Percentiles rank a stretch among this genome's conserved stretches.
These are phyloP conservation scores for Periphyllus acericola DNA, from an alignment of 2,888 invertebrate species.

Conservation along the genomic window DNA sequence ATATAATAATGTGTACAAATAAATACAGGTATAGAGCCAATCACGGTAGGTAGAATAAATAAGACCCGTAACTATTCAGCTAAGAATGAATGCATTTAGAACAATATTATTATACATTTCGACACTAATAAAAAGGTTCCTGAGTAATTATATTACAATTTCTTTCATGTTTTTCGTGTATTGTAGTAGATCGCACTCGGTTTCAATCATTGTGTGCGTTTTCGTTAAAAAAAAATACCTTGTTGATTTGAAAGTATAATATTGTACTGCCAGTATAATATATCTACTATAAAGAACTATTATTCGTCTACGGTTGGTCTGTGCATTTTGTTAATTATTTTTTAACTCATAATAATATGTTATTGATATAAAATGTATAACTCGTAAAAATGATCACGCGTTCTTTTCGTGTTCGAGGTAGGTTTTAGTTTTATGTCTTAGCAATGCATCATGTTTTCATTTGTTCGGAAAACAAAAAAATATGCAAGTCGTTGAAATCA, in stretches of 20 bases:
- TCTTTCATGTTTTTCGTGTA: conserved; percentile 15
- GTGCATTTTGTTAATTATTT: too few species aligned
- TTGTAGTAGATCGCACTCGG: neutral
- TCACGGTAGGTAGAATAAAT: neutral
- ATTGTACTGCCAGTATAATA: neutral
- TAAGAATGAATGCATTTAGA: conserved; percentile 11
- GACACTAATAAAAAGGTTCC: neutral
- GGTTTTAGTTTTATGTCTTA: too few species aligned
- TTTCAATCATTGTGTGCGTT: neutral
- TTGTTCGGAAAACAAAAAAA: too few species aligned
- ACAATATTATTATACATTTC: conserved; percentile 35
- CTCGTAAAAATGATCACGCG: too few species aligned
- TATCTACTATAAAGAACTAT: neutral
- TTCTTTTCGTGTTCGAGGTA: too few species aligned
- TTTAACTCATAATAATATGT: too few species aligned
- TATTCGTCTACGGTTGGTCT: too few species aligned
- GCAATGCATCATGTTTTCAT: too few species aligned
- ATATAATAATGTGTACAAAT: conserved; percentile 29
- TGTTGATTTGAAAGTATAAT: conserved; percentile 16
- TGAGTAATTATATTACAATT: conserved; percentile 16
- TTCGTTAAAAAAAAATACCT: neutral
- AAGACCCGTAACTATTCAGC: neutral
- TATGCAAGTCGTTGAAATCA: too few species aligned
- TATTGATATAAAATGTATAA: too few species aligned
- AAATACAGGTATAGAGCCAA: neutral